A percentile compares a stretch with the other conserved stretches of the same genome.
phyloP scores from a whole-genome alignment of 2,113 vertebrate species.

The Columba janthina region DNA sequence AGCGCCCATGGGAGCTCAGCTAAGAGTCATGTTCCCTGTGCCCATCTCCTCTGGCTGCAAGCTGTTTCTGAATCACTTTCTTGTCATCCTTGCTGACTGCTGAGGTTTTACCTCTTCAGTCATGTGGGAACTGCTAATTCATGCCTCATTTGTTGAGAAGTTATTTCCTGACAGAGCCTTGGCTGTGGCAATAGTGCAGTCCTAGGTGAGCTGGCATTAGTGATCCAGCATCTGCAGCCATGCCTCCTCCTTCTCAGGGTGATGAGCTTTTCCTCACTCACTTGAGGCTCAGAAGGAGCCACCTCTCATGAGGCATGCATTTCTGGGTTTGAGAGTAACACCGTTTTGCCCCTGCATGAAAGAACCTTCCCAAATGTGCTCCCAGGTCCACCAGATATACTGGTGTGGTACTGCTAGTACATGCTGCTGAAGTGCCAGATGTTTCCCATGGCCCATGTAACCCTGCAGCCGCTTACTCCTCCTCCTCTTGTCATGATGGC shows the following conservation, averaged over 20 bases:
- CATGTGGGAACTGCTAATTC: not conserved
- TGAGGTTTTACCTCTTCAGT: not conserved
- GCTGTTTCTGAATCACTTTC: not conserved
- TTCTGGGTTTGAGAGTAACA: not conserved
- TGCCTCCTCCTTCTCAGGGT: rapidly evolving
- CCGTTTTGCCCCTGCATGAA: rapidly evolving
- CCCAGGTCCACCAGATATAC: too few species aligned
- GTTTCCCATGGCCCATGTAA: not conserved
- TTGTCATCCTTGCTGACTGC: not conserved
- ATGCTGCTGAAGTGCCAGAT: not conserved
- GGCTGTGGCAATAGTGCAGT: rapidly evolving
- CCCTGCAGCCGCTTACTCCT: not conserved
- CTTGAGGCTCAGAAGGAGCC: not conserved
- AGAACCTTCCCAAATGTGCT: not conserved
- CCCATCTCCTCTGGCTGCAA: not conserved
- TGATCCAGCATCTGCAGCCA: not conserved
- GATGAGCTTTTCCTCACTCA: not conserved
- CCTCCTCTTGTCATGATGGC: too few species aligned
- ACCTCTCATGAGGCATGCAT: rapidly evolving
- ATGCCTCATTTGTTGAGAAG: not conserved
- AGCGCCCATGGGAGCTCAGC: not conserved
- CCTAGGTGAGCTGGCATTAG: not conserved
- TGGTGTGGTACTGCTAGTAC: not conserved
- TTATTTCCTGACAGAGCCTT: not conserved
- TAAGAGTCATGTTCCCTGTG: rapidly evolving